Evolutionary conservation across 2,113 vertebrate genomes (phyloP), one percentile per base, ranked within the genome.

Genomic region (Pao palembangensis): DNA sequence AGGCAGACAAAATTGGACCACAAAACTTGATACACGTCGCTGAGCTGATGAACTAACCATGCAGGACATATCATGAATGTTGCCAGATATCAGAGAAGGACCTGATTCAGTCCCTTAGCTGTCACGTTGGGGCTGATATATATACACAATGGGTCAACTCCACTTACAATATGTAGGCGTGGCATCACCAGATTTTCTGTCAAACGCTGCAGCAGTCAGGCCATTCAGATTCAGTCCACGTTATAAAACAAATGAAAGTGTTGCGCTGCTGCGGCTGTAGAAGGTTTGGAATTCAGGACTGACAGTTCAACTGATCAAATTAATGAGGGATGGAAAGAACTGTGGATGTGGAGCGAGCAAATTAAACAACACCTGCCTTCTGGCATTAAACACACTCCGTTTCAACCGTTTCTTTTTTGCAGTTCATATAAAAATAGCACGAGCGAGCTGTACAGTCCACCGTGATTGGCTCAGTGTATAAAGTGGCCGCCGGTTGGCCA

Each of bases 371-470:
- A 48, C 46, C 19, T 4, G 52, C 16, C 8, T 51, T 56, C 46
- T 19, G 14, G 7, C 23, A 13, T 55, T 47, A 38, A 50, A 44
- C 57, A 4, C 25, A 28, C 25, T 28, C 25, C 21, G 21, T 23
- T 23, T 23, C 21, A 23, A 31, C 78, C 68, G 42, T 28, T 58
- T 73, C 15, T 51, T 75, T 69, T 62, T 59, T 73, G 73, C 55
- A 76, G 72, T 72, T 80, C 55, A 73, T 90, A 90, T 47, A 90
- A 90, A 91, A 91, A 90, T 89, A 91, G 81, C 75, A 84, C 71
- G 78, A 77, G 84, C 78, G 76, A 73, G 76, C 79, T 82, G 74
- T 70, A 78, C 58, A 51, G 50, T 51, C 11, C 82, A 78, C 84
- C 52, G 6, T 28, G 64, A 67, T 66, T 51, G 73, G 71, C 65